A percentile compares a stretch with the other conserved stretches of the same genome.
Evolutionary conservation across 1,140 invertebrate species (phyloP).

Genomic region (Conus betulinus): DNA sequence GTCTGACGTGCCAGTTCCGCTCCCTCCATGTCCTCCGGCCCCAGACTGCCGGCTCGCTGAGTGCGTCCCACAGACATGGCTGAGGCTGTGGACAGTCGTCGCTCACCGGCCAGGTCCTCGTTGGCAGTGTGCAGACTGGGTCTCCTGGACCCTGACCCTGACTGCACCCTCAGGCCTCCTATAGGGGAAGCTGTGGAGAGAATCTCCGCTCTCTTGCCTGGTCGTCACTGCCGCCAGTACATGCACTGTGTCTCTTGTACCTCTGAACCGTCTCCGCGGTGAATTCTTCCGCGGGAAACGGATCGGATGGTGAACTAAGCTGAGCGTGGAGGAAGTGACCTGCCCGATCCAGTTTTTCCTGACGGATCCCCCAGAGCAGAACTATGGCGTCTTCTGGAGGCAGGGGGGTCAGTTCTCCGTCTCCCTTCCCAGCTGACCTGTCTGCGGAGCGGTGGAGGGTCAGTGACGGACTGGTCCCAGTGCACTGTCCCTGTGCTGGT

Average conservation of each 20-base stretch:
- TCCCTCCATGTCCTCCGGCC: background rate
- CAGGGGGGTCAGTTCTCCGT: background rate
- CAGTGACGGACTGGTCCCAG: background rate
- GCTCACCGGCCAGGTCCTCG: background rate
- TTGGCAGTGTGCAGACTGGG: background rate
- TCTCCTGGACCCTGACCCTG: background rate
- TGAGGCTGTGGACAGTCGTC: background rate
- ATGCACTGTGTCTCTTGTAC: no score
- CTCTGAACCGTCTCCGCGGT: no score
- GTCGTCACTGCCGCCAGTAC: no score
- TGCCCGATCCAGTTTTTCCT: background rate
- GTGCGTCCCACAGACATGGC: background rate
- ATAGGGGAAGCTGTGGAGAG: no score
- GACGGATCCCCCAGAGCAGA: background rate
- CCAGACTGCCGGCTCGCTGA: background rate
- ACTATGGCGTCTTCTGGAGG: background rate
- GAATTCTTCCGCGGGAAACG: no score
- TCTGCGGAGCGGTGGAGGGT: background rate
- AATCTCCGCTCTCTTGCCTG: no score
- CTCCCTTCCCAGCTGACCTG: constrained; percentile 8
- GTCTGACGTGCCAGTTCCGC: background rate
- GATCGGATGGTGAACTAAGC: no score
- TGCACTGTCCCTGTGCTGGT: background rate
- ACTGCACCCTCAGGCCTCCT: background rate
- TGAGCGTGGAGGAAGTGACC: background rate